Base-by-base conservation (phyloP, 2,888 invertebrate species). In the Phytoseiulus persimilis region DNA sequence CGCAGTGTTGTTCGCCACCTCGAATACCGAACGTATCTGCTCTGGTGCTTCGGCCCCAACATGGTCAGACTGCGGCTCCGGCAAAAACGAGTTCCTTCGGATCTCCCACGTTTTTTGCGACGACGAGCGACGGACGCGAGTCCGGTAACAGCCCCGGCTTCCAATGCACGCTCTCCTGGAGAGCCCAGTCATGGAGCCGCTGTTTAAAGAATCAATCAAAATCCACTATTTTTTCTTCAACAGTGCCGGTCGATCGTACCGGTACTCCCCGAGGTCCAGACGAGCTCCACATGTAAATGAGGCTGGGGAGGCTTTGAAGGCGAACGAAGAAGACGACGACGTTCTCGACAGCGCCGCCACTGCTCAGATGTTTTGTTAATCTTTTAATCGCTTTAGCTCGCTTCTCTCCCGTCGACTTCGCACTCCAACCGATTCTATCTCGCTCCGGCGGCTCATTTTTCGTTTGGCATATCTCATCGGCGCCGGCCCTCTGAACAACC, bases 301-400 rank as follows among this genome's bases (percentile, higher is more conserved):
- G 87, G 87, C 32, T n/a, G 18, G n/a, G 87, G 3, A 32, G 32
- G 23, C 18, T 65, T 65, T 1, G 65, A 11, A 65, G 1, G 65
- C 5, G 28, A 23, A 39, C 5, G 39, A 65, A 23, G 9, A 28
- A 14, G 18, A 65, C 65, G 65, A 28, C 14, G 65, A 65, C 65
- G 65, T 65, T 65, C 18, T 65, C 65, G 65, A n/a, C 33, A 45
- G 32, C 32, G 31, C 33, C 33, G 87, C 39, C 9, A 39, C 87
- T 87, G 87, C 87, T 87, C 87, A 87, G 87, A 87, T 87, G 87
- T 33, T 87, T 28, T 87, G 87, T 87, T 87, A 87, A 87, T 87
- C 87, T 87, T 87, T 87, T 87, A 87, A 87, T 87, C 87, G 87
- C 32, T 87, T 87, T 87, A 87, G 32, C 87, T 87, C 87, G 33